These are phyloP conservation scores for Pocillopora verrucosa DNA, from an alignment of 64 coral and sea anemone genomes.

Conservation along the genomic window DNA sequence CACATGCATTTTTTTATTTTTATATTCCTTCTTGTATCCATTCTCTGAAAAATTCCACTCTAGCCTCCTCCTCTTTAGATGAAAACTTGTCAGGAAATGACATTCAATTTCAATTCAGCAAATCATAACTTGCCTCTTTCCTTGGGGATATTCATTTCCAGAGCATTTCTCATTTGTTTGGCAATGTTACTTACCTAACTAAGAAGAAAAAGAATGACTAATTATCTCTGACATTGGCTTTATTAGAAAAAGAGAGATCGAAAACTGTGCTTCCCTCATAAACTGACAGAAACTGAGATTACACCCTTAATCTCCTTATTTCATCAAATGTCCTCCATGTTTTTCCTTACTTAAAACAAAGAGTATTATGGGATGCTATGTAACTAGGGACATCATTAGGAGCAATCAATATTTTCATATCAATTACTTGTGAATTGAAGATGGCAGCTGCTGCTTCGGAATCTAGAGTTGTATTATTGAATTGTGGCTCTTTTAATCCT, in stretches of 20 bases:
- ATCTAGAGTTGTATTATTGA: conserved; percentile 77
- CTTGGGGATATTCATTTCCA: neutral
- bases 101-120: neutral
- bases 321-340: conserved; percentile 94
- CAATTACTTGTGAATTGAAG: conserved; percentile 50
- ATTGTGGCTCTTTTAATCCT: conserved; percentile 97
- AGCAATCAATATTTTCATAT: conserved; percentile 61
- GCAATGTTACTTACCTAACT: conserved; percentile 22
- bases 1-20: conserved; percentile 17
- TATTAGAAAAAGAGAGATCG: neutral
- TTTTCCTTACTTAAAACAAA: conserved; percentile 60
- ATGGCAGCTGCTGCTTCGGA: conserved; percentile 34
- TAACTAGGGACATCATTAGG: conserved; percentile 49
- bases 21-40: neutral
- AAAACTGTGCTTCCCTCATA: neutral
- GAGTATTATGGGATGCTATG: conserved; percentile 87
- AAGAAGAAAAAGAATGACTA: neutral
- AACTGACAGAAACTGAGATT: conserved; percentile 39
- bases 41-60: conserved; percentile 10
- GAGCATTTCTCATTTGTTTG: neutral
- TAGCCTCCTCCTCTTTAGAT: neutral
- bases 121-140: neutral
- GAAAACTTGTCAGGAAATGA: neutral
- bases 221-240: conserved; percentile 24
- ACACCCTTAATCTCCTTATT: conserved; percentile 75